Evolutionary conservation across 1,140 invertebrate genomes (phyloP), one percentile per base, ranked within the genome.

Genomic region (Caenorhabditis briggsae): DNA sequence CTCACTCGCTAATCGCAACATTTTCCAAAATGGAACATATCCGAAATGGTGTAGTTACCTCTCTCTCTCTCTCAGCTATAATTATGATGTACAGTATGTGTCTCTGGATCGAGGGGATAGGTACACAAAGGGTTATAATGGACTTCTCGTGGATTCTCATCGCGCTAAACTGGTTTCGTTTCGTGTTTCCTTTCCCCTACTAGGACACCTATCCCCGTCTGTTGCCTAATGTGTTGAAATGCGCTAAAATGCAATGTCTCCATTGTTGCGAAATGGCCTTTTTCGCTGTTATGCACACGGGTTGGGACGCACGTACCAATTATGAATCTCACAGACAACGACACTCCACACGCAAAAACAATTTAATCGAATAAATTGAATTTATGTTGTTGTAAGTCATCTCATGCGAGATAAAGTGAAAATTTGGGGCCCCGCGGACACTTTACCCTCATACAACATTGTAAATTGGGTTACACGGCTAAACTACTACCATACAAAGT

Each of bases 41-140:
- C 70, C 70, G 20, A 78, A 78, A 78, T 78, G 70, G 43, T 78
- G 70, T 78, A 78, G 70, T 78, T 78, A 78, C 70, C 70, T 78
- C 41, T 33, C 12, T 70, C 9, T 53, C 70, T 78, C 41, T 33
- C 12, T 70, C 9, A 2, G 50, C 16, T 9, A 78, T 78, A 78
- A 78, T 78, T 78, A 78, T 78, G 46, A 78, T 78, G 56, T 58
- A 18, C 16, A 58, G 50, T 14, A 9, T 14, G 11, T 8, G 65
- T 41, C 3, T 33, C 33, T 33, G 33, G 33, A 11, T 11, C 5
- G 41, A 8, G 41, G 6, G 64, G 33, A 43, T 78, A 50, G 70
- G 70, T 78, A 78, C 70, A 78, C 18, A n/a, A 20, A 59, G 50
- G 64, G 70, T 53, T 78, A 78, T 78, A 78, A 78, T 78, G 70